Base-by-base conservation (phyloP, 2,797 vertebrate genomes). In the Pseudochirops corinnae region DNA sequence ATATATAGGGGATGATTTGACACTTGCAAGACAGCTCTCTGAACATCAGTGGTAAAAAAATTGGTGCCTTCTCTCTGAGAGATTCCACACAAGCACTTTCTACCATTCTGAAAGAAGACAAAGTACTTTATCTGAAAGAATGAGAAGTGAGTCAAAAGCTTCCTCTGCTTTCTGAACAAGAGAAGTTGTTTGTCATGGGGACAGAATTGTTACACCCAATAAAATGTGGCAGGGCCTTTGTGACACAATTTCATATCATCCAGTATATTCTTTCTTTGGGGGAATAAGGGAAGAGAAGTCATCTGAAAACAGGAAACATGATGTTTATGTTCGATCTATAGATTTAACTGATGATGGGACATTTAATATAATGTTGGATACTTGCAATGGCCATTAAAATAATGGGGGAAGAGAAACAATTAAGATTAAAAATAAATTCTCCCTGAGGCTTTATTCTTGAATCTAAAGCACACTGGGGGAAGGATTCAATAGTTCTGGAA, bases 381-480 rank as follows among this genome's bases (percentile, higher is more conserved):
- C 74, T 82, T 26, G 9, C 9, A 82, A 2, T 82, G n/a, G 67
- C 5, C 6, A 39, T 39, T 74, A 39, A 9, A 12, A 1, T 52
- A 91, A 90, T 94, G 28, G 56, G 14, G 92, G 11, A 5, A 14
- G 39, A 87, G 24, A 87, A 50, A 50, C 39, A 87, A 26, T 94
- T 92, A 91, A 92, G 52, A 95, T 92, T 21, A 94, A 94, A 93
- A 82, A 24, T 91, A 96, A 90, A 95, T 46, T 0, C 52, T 92
- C 95, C 94, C 50, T 93, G 90, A 96, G 31, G 7, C 4, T 53
- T 60, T 87, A 92, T 67, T 92, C 21, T 28, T 90, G 96, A 94
- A 4, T 91, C 92, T 93, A 92, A 91, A 91, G 10, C 91, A n/a
- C 12, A 33, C 52, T 21, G 96, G 90, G 91, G 55, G 62, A 93